phyloP scores from a whole-genome alignment of 2,113 vertebrate species.

The Tretioscincus oriximinensis region DNA sequence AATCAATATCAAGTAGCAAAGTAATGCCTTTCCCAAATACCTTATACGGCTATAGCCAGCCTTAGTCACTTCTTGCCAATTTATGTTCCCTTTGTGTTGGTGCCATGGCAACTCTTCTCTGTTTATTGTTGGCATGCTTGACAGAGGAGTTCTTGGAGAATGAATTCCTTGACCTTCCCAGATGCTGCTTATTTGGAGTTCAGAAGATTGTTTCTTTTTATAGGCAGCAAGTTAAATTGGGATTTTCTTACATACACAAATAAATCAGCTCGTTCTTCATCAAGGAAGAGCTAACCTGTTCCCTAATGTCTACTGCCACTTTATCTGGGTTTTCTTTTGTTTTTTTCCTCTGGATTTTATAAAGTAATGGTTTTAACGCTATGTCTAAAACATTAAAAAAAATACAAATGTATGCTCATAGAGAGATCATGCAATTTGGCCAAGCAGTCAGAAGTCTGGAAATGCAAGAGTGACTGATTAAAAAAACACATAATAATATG shows the following conservation, averaged over 20 bases:
- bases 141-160: conserved; percentile 28
- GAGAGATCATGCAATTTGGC: not conserved
- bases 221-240: conserved; percentile 39
- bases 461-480: not conserved
- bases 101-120: conserved; percentile 31
- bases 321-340: conserved; percentile 14
- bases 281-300: conserved; percentile 23
- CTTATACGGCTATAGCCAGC: conserved; percentile 25
- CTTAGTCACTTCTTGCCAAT: conserved; percentile 30
- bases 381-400: conserved; percentile 15
- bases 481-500: not conserved
- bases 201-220: conserved; percentile 39
- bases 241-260: conserved; percentile 32
- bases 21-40: conserved; percentile 27
- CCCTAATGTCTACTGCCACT: not conserved
- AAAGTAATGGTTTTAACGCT: conserved; percentile 30
- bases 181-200: conserved; percentile 41
- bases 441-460: not conserved
- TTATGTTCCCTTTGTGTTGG: conserved; percentile 33
- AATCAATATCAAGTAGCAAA: conserved; percentile 46
- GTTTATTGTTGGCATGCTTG: conserved; percentile 32
- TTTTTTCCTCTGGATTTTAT: not conserved
- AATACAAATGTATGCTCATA: conserved; percentile 20
- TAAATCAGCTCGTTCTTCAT: conserved; percentile 32
- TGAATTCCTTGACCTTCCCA: conserved; percentile 45